A percentile compares a stretch with the other conserved stretches of the same genome.
Conservation (phyloP, 2,888 invertebrate genomes). For the Drosophila melanocephala region DNA sequence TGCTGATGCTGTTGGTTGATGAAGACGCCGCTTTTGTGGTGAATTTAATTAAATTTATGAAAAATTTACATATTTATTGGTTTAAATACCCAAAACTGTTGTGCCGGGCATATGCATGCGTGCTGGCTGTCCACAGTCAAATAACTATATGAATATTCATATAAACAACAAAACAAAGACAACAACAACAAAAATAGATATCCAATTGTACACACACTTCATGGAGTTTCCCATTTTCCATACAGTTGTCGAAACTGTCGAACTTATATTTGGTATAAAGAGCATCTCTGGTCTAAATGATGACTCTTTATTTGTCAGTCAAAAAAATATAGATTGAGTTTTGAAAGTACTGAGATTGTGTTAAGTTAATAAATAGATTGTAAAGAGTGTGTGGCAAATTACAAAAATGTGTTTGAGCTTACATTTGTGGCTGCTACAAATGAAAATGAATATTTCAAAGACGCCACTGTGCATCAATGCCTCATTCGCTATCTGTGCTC, state of each 20-base stretch:
- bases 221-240: slow-evolving; percentile 4
- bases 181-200: slow-evolving; percentile 6
- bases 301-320: not conserved
- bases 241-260: slow-evolving; percentile 25
- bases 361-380: not conserved
- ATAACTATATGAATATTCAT: slow-evolving; percentile 72
- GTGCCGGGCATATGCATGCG: slow-evolving; percentile 50
- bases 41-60: slow-evolving; percentile 82
- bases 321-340: not conserved
- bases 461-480: slow-evolving; percentile 10
- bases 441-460: not conserved
- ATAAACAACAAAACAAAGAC: slow-evolving; percentile 31
- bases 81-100: slow-evolving; percentile 73
- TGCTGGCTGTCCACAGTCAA: slow-evolving; percentile 46
- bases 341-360: not conserved
- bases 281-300: not conserved
- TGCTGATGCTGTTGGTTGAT: slow-evolving; percentile 38
- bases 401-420: not conserved
- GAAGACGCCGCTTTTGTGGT: slow-evolving; percentile 69
- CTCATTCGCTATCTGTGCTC: slow-evolving; percentile 8
- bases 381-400: not conserved
- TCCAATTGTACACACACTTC: slow-evolving; percentile 6
- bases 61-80: slow-evolving; percentile 83
- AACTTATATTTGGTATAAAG: slow-evolving; percentile 30
- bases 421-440: not conserved